phyloP scores from a whole-genome alignment of 92 coral and sea anemone species.

The Chrysogorgia sp. region DNA sequence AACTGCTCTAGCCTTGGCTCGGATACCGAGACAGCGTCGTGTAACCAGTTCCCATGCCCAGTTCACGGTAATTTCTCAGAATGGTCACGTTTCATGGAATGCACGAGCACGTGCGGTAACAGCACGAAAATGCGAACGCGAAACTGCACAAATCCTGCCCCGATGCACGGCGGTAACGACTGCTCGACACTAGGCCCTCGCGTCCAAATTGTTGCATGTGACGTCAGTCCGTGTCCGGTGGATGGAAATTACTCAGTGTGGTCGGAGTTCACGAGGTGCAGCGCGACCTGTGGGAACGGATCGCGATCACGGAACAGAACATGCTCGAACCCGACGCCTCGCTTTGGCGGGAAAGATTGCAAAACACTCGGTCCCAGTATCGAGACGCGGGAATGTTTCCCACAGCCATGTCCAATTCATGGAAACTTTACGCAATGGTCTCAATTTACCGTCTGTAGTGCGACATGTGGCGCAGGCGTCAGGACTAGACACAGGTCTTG shows the following conservation, averaged over 20 bases:
- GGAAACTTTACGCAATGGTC: conserved; percentile 74
- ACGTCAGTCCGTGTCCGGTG: conserved; percentile 40
- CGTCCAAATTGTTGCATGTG: conserved; percentile 25
- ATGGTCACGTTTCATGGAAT: conserved; percentile 45
- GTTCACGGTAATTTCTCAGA: conserved; percentile 52
- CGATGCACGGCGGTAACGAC: conserved; percentile 47
- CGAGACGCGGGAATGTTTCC: conserved; percentile 55
- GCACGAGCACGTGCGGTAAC: conserved; percentile 48
- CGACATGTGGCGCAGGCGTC: conserved; percentile 56
- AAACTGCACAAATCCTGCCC: conserved; percentile 41
- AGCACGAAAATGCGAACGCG: conserved; percentile 31
- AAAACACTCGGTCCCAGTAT: conserved; percentile 47
- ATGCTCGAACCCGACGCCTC: conserved; percentile 42
- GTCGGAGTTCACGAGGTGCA: conserved; percentile 32
- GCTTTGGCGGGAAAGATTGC: conserved; percentile 55
- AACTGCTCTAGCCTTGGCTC: conserved; percentile 36
- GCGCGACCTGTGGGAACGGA: conserved; percentile 47
- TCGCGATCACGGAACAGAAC: conserved; percentile 31
- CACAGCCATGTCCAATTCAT: conserved; percentile 62
- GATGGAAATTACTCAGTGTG: conserved; percentile 50
- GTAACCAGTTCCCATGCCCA: conserved; percentile 43
- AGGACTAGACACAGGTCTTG: conserved; percentile 58
- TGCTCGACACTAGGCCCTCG: conserved; percentile 39
- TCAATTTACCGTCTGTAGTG: conserved; percentile 55
- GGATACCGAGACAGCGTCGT: conserved; percentile 3